Base-by-base conservation (phyloP, 2,113 vertebrate genomes). In the Cyprinodon tularosa region DNA sequence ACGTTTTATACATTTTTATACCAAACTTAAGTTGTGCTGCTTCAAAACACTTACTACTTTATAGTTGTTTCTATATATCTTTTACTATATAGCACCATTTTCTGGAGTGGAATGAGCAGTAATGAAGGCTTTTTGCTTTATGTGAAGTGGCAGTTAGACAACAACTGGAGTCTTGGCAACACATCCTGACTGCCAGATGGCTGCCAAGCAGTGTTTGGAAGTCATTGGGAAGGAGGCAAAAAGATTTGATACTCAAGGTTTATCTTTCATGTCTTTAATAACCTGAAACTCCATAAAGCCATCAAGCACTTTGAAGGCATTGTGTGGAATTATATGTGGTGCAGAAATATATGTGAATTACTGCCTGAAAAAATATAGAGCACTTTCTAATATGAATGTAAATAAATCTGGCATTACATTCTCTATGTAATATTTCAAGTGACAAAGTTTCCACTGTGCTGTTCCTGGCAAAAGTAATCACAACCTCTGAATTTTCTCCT, bases 191-290 rank as follows among this genome's bases (percentile, higher is more conserved):
- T 91, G 82, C 77, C 89, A 92, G 88, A 91, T 84, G 86, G 87
- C 88, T 91, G 86, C 86, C 88, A 88, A 91, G 85, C 68, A 72
- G 81, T 78, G 82, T 82, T 88, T 91, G 89, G 86, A 86, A 89
- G 65, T 80, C 83, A 78, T 68, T 84, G 81, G 57, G 62, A 75
- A 80, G 71, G 71, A 86, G 57, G 73, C 65, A 45, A 63, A 78
- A 82, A 59, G 78, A 77, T 82, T 90, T 85, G 38, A 81, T 79
- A 75, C 77, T 89, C 69, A 65, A 85, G 77, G 75, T 88, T 72
- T 84, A 84, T 88, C 72, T 86, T 88, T 86, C 77, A 68, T 66
- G 71, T 82, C 66, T 86, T 85, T 79, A 84, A 88, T 74, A 84
- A 84, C 61, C 47, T 66, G 66, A 80, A 81, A 72, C 70, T 77